A percentile compares a stretch with the other conserved stretches of the same genome.
phyloP scores from a whole-genome alignment of 2,888 invertebrate genomes.

The Cryptus armator region DNA sequence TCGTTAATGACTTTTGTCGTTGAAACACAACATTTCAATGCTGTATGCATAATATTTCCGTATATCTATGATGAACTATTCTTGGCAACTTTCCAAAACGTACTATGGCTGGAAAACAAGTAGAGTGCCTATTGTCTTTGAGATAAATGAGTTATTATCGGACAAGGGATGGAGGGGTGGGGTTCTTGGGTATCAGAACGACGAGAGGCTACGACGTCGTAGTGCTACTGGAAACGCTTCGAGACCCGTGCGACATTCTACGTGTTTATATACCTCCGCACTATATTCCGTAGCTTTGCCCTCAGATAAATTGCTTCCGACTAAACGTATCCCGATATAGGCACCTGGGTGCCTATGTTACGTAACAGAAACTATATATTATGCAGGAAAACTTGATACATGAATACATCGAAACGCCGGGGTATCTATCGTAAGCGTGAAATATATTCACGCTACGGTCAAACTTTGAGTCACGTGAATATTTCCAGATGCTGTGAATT shows the following conservation, averaged over 20 bases:
- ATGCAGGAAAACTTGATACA: neutral
- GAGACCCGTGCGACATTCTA: constrained; percentile 3
- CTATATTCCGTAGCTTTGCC: constrained; percentile 47
- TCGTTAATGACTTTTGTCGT: neutral
- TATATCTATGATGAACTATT: constrained; percentile 14
- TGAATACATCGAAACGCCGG: constrained; percentile 1
- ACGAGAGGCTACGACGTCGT: constrained; percentile 20
- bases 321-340: constrained; percentile 44
- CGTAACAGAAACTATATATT: neutral
- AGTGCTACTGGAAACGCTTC: constrained; percentile 18
- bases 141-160: constrained; percentile 58
- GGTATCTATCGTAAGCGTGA: constrained; percentile 19
- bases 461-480: constrained; percentile 35
- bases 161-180: neutral
- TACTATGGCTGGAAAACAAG: constrained; percentile 36
- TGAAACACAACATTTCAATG: constrained; percentile 20
- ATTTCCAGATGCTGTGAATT: constrained; percentile 43
- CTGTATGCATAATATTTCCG: constrained; percentile 28
- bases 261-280: constrained; percentile 19
- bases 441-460: constrained; percentile 45
- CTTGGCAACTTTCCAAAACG: constrained; percentile 56
- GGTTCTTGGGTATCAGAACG: constrained; percentile 9
- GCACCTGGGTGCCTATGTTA: neutral
- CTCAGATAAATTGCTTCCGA: constrained; percentile 59
- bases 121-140: constrained; percentile 47